These are phyloP conservation scores for Cephalopholis sonnerati DNA, from an alignment of 2,113 vertebrate species.

Conservation along the genomic window DNA sequence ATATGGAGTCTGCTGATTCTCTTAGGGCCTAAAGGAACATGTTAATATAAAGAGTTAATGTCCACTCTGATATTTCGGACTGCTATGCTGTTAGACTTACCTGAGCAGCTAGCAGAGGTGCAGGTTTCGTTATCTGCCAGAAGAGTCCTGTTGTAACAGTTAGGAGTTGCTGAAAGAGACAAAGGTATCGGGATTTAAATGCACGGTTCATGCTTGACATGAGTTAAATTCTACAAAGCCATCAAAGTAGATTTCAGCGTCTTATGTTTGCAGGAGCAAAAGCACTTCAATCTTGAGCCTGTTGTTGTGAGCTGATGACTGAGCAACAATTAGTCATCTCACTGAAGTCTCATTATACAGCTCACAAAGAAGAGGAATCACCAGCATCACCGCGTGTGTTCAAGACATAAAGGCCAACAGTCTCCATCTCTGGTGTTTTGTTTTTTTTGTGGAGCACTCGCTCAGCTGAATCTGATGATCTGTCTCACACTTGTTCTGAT, in stretches of 20 bases:
- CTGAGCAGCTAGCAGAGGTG: slow-evolving; percentile 25
- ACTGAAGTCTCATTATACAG: neutral
- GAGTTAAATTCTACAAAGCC: neutral
- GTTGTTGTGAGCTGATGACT: neutral
- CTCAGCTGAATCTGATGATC: neutral
- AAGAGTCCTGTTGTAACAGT: slow-evolving; percentile 43
- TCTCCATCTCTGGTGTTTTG: neutral
- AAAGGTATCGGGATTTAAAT: slow-evolving; percentile 3
- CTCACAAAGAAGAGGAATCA: neutral
- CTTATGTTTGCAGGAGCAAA: neutral
- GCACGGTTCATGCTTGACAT: neutral
- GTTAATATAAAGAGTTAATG: slow-evolving; percentile 34
- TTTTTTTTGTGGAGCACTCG: neutral
- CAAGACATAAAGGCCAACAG: neutral
- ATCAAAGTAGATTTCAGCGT: neutral
- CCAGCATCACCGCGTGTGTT: neutral
- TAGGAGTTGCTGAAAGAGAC: neutral
- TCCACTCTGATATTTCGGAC: neutral
- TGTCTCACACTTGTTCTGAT: neutral
- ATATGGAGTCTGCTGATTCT: slow-evolving; percentile 31
- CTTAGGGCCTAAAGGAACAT: neutral
- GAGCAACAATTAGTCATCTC: neutral
- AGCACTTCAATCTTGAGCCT: neutral
- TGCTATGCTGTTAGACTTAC: slow-evolving; percentile 46
- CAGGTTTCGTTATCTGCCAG: slow-evolving; percentile 6